phyloP scores from a whole-genome alignment of 2,888 invertebrate species.

The Apantesis nais region DNA sequence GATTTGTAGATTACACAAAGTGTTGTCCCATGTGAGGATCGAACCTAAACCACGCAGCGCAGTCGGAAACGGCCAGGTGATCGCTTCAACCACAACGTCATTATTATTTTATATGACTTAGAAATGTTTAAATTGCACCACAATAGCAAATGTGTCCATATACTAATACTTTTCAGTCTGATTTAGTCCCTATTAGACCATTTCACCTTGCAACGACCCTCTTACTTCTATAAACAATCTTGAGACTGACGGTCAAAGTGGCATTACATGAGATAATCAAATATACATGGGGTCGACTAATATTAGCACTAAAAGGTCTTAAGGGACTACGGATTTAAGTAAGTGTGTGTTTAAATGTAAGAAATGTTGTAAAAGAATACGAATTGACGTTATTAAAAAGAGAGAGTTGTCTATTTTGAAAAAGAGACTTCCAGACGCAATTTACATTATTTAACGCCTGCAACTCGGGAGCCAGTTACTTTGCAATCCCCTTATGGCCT shows the following conservation, averaged over 20 bases:
- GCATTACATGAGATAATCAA: slow-evolving; percentile 40
- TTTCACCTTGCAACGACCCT: slow-evolving; percentile 12
- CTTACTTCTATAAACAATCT: slow-evolving; percentile 27
- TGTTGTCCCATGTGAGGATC: no score
- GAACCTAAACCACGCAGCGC: no score
- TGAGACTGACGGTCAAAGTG: slow-evolving; percentile 19
- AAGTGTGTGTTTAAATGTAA: neutral
- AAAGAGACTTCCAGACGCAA: no score
- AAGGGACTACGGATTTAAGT: neutral
- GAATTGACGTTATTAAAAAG: neutral
- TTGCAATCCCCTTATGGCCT: no score
- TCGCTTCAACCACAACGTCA: no score
- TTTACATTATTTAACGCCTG: no score
- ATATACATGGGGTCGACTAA: slow-evolving; percentile 12
- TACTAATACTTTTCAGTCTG: neutral
- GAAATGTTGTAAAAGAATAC: neutral
- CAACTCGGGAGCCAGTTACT: no score
- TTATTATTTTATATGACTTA: no score
- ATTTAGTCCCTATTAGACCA: slow-evolving; percentile 6
- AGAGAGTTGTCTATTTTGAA: neutral
- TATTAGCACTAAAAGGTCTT: neutral
- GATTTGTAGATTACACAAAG: no score
- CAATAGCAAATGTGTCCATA: neutral
- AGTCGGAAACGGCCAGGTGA: no score
- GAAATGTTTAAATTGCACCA: neutral